Conservation (phyloP, 2,888 invertebrate genomes). For the Trachelus tabidus region DNA sequence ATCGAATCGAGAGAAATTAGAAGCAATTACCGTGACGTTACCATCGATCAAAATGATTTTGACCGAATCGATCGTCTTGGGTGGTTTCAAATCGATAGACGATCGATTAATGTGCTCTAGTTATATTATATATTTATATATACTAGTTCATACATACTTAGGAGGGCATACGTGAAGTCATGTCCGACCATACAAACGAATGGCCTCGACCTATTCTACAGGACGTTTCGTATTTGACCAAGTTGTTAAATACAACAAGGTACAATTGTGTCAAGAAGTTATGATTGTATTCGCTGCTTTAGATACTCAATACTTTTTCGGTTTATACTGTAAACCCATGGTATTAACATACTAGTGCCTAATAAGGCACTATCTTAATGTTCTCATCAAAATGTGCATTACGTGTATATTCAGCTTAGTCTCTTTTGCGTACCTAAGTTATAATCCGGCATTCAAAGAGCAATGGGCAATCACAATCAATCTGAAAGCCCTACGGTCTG, state of each 20-base stretch:
- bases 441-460: slow-evolving; percentile 27
- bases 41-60: neutral
- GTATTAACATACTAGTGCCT: neutral
- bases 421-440: slow-evolving; percentile 4
- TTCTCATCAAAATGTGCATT: neutral
- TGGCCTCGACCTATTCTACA: neutral
- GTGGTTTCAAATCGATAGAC: neutral
- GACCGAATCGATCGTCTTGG: neutral
- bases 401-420: neutral
- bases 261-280: neutral
- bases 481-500: slow-evolving; percentile 5
- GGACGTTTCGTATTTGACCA: neutral
- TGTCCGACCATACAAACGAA: neutral
- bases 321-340: neutral
- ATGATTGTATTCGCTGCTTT: neutral
- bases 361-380: neutral
- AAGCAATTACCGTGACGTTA: neutral
- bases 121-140: neutral
- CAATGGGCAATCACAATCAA: slow-evolving; percentile 23
- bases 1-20: neutral
- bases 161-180: neutral
- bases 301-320: neutral
- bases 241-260: neutral
- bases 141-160: neutral
- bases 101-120: neutral